These are phyloP conservation scores for Agrochola lota DNA, from an alignment of 2,888 invertebrate species.

Conservation along the genomic window DNA sequence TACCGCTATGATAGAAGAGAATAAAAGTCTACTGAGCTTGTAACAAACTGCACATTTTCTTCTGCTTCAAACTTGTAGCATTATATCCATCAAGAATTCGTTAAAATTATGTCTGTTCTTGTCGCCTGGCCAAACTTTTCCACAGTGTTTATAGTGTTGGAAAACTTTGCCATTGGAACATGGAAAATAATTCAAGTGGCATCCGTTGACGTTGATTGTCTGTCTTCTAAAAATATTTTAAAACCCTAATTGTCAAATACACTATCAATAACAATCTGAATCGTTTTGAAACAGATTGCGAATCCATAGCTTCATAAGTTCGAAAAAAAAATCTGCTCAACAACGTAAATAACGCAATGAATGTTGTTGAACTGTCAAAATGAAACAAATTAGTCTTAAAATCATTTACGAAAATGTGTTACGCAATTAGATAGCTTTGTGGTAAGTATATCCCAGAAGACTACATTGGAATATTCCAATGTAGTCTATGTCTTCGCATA, in stretches of 20 bases:
- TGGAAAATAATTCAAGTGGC: constrained; percentile 2
- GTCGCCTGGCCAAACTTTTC: constrained; percentile 22
- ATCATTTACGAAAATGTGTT: too few relatives aligned
- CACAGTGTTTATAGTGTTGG: constrained; percentile 12
- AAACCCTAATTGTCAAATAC: too few relatives aligned
- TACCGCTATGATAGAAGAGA: neutral
- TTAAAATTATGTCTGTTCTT: constrained; percentile 17
- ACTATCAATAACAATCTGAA: too few relatives aligned
- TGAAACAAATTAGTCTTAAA: too few relatives aligned
- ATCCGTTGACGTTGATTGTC: neutral
- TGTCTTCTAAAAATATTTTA: neutral
- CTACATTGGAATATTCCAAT: neutral
- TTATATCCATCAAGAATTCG: constrained; percentile 9
- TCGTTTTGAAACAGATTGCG: too few relatives aligned
- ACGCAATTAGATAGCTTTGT: neutral
- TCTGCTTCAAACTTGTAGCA: neutral
- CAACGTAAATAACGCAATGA: too few relatives aligned
- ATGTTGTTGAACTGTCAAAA: too few relatives aligned
- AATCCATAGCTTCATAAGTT: too few relatives aligned
- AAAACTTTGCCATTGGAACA: constrained; percentile 24
- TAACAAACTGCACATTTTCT: neutral
- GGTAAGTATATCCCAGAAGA: neutral
- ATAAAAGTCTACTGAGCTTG: neutral
- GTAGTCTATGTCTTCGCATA: too few relatives aligned
- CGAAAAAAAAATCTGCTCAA: too few relatives aligned